These are phyloP conservation scores for Hemistola chrysoprasaria DNA, from an alignment of 2,888 invertebrate genomes.

Conservation along the genomic window DNA sequence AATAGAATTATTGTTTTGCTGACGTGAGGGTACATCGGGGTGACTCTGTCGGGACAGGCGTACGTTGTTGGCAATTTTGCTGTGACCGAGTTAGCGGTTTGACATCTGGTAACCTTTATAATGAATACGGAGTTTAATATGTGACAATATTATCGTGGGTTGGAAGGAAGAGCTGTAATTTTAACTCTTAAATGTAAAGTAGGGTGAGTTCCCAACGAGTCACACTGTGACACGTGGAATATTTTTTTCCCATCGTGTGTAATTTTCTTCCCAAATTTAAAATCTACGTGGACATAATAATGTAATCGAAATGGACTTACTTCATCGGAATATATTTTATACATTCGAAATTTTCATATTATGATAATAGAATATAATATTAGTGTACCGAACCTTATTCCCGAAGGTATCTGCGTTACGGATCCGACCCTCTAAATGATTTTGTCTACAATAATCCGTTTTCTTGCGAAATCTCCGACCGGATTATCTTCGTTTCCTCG, in stretches of 20 bases:
- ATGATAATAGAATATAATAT: too few relatives aligned
- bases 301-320: too few relatives aligned
- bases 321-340: too few relatives aligned
- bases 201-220: too few relatives aligned
- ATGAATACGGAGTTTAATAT: neutral
- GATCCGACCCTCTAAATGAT: slow-evolving; percentile 3
- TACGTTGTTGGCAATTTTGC: neutral
- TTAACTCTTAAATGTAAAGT: too few relatives aligned
- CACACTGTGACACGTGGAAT: too few relatives aligned
- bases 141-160: too few relatives aligned
- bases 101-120: neutral
- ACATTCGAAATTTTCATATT: too few relatives aligned
- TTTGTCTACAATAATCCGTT: slow-evolving; percentile 9
- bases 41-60: neutral
- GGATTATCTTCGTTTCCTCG: slow-evolving; percentile 3
- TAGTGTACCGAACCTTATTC: neutral
- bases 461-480: slow-evolving; percentile 8
- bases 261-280: too few relatives aligned
- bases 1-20: slow-evolving; percentile 12
- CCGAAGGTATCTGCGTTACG: neutral
- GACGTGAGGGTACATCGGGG: neutral
- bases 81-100: neutral
- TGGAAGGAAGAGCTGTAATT: too few relatives aligned
- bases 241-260: too few relatives aligned
- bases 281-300: too few relatives aligned